phyloP scores from a whole-genome alignment of 1,140 invertebrate genomes.

The Hirudo medicinalis region DNA sequence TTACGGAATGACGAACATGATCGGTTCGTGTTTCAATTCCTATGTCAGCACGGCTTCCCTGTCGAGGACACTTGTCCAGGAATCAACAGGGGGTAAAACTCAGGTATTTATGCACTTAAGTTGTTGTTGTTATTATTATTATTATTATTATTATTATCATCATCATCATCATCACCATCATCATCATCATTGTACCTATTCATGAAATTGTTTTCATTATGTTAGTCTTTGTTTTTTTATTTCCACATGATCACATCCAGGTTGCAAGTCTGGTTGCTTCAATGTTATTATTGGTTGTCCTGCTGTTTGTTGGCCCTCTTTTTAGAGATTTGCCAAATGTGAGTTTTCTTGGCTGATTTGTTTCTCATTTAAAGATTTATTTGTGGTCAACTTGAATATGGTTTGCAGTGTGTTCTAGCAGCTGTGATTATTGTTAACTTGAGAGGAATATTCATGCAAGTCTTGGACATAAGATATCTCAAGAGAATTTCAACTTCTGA shows the following conservation, averaged over 20 bases:
- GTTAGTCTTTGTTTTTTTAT: too few species aligned
- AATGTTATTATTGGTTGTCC: conserved; percentile 42
- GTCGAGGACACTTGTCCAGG: conserved; percentile 42
- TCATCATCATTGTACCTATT: too few species aligned
- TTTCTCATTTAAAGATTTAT: not conserved
- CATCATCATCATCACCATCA: too few species aligned
- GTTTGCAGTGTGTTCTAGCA: conserved; percentile 60
- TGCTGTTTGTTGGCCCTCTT: conserved; percentile 43
- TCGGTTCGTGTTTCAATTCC: conserved; percentile 44
- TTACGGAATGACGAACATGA: conserved; percentile 43
- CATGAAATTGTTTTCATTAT: too few species aligned
- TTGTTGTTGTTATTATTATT: too few species aligned
- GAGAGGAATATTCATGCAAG: conserved; percentile 74
- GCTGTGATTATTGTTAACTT: conserved; percentile 78
- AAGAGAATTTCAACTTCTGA: conserved; percentile 54
- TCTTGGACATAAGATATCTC: conserved; percentile 55
- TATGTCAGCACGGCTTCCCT: conserved; percentile 46
- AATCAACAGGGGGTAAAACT: conserved; percentile 41
- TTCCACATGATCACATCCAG: conserved; percentile 25
- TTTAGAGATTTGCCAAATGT: conserved; percentile 41
- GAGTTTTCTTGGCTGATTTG: conserved; percentile 23
- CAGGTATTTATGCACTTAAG: conserved; percentile 31
- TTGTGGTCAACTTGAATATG: not conserved
- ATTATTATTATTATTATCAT: too few species aligned
- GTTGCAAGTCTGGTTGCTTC: conserved; percentile 43